Conservation (phyloP, 2,797 vertebrate genomes). For the Leuciscus waleckii region DNA sequence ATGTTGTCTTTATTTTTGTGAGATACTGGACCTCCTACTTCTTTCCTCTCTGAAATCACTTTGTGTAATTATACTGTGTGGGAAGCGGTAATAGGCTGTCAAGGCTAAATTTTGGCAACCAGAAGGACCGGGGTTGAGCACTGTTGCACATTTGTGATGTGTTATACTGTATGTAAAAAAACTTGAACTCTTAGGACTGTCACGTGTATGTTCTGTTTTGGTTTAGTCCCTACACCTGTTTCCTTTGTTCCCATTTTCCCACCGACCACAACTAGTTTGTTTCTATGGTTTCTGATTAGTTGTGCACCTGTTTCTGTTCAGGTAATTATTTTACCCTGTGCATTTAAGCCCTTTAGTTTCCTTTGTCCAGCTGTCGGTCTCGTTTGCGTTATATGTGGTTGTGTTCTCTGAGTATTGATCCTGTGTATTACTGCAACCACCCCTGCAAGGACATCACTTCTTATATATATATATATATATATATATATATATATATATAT, state of each 20-base stretch:
- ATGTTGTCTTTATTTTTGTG: conserved; percentile 73
- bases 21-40: conserved; percentile 61
- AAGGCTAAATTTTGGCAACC: conserved; percentile 22
- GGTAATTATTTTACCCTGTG: too few relatives aligned
- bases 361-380: too few relatives aligned
- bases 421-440: too few relatives aligned
- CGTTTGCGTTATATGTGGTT: too few relatives aligned
- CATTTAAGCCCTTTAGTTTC: too few relatives aligned
- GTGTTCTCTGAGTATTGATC: too few relatives aligned
- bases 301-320: neutral
- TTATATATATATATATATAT: too few relatives aligned
- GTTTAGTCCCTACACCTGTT: neutral
- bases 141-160: neutral
- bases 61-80: conserved; percentile 52
- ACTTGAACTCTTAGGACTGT: neutral
- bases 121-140: neutral
- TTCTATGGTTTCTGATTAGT: too few relatives aligned
- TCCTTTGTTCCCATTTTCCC: neutral
- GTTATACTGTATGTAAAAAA: neutral
- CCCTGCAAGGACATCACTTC: too few relatives aligned
- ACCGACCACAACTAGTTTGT: too few relatives aligned
- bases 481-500: too few relatives aligned
- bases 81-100: conserved; percentile 30
- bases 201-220: neutral
- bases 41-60: conserved; percentile 42